Conservation (phyloP, 2,113 vertebrate genomes). For the Heterocephalus glaber region DNA sequence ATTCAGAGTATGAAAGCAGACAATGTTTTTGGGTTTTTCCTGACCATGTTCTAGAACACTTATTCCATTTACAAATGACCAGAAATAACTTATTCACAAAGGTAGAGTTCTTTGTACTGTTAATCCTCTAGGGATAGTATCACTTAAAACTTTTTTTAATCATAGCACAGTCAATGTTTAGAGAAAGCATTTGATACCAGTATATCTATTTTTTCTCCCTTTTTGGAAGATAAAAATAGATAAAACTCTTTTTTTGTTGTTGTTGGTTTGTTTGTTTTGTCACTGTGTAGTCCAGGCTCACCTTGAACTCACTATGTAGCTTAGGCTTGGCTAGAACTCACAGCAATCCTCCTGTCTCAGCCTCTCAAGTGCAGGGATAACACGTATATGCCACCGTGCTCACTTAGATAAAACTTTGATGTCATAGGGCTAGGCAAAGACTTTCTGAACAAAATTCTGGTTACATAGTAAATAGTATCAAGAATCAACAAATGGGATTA, state of each 20-base stretch:
- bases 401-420: not conserved
- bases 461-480: not conserved
- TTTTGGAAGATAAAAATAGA: not conserved
- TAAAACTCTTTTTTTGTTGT: too few species aligned
- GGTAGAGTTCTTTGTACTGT: not conserved
- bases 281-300: not conserved
- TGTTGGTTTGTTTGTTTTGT: too few species aligned
- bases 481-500: not conserved
- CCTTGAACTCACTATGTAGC: not conserved
- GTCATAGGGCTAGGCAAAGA: not conserved
- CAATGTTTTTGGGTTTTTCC: not conserved
- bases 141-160: not conserved
- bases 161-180: not conserved
- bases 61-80: not conserved
- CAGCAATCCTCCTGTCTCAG: not conserved
- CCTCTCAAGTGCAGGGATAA: not conserved
- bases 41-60: conserved; percentile 5
- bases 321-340: not conserved
- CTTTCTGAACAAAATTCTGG: not conserved
- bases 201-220: not conserved
- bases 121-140: not conserved
- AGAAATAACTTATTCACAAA: not conserved
- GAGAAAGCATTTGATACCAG: not conserved
- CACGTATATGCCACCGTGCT: not conserved
- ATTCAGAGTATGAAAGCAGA: not conserved